Evolutionary conservation across 2,113 vertebrate species (phyloP).

Genomic region (Tetrax tetrax): DNA sequence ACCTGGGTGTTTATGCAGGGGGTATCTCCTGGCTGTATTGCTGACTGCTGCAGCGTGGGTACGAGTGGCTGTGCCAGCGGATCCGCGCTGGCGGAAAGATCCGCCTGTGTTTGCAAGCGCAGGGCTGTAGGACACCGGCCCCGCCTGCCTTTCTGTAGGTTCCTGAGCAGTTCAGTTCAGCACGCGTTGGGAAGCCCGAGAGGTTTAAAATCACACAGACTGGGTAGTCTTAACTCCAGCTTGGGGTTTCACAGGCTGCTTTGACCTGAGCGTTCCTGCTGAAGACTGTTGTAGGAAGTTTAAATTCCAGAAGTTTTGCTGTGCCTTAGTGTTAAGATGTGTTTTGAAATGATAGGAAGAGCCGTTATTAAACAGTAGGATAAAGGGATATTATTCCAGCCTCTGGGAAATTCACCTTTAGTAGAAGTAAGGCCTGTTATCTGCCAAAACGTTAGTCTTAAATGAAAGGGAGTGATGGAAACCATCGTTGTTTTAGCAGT

Average conservation of each 20-base stretch:
- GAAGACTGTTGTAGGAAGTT: neutral
- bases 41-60: neutral
- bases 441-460: neutral
- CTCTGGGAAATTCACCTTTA: neutral
- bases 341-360: neutral
- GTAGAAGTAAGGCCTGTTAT: neutral
- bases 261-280: too few relatives aligned
- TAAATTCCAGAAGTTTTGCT: too few relatives aligned
- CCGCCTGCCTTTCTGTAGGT: neutral
- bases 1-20: too few relatives aligned
- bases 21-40: neutral
- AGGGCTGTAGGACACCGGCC: neutral
- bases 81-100: neutral
- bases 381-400: neutral
- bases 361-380: too few relatives aligned
- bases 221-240: neutral
- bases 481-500: neutral
- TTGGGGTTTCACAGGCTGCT: too few relatives aligned
- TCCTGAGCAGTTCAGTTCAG: neutral
- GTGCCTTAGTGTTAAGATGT: neutral
- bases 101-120: too few relatives aligned
- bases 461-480: neutral
- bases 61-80: accelerated
- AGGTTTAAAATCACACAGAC: neutral
- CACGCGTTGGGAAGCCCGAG: accelerated